Conservation (phyloP, 2,113 vertebrate species). For the human region GRCh38 chrX:105903501-105904000, state of each 20-base stretch:
- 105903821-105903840: not conserved
- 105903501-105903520: not conserved
- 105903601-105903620: not conserved
- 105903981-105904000: not conserved
- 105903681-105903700: not conserved
- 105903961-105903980: not conserved
- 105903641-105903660: not conserved
- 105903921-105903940: not conserved
- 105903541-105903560: constrained; percentile 41
- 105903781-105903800: not conserved
- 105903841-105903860: not conserved
- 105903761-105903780: not conserved
- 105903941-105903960: not conserved
- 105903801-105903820: constrained; percentile 24
- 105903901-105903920: not conserved
- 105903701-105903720: not conserved
- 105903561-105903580: not conserved
- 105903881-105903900: not conserved
- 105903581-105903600: not conserved
- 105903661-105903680: not conserved
- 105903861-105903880: not conserved
- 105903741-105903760: not conserved
- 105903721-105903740: not conserved
- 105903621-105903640: constrained; percentile 23
- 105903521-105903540: not conserved